Evolutionary conservation across 1,140 invertebrate genomes (phyloP).

Genomic region (Probaryconus sp.): DNA sequence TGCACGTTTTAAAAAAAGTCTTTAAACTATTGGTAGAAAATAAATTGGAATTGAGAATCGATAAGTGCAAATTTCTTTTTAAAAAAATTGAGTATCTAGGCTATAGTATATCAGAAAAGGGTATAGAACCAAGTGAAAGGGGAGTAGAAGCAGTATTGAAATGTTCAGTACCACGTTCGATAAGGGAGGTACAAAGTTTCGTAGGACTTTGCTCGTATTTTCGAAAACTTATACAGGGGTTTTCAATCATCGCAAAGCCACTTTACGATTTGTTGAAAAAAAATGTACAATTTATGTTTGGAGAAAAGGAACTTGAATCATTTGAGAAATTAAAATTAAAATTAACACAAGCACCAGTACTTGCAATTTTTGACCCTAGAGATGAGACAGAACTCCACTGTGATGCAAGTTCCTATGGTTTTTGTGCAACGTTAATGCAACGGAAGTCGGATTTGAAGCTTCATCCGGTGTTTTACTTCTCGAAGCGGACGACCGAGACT

Average conservation of each 20-base stretch:
- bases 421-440: constrained; percentile 56
- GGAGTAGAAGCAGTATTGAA: not conserved
- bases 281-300: constrained; percentile 3
- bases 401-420: constrained; percentile 59
- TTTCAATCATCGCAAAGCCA: constrained; percentile 10
- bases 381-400: constrained; percentile 59
- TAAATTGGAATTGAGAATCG: constrained; percentile 35
- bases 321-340: not conserved
- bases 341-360: constrained; percentile 8
- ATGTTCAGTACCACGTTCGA: not conserved
- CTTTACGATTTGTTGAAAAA: no score
- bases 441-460: constrained; percentile 18
- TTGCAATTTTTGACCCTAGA: constrained; percentile 35
- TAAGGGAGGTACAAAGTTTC: constrained; percentile 21
- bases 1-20: constrained; percentile 28
- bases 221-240: not conserved
- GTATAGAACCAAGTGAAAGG: not conserved
- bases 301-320: not conserved
- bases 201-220: constrained; percentile 14
- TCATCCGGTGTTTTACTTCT: constrained; percentile 44
- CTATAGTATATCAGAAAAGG: constrained; percentile 11
- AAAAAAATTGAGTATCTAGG: constrained; percentile 20
- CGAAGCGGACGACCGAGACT: constrained; percentile 15
- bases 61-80: constrained; percentile 35
- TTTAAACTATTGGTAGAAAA: constrained; percentile 40